Conservation (phyloP, 2,888 invertebrate species). For the Tinea trinotella region DNA sequence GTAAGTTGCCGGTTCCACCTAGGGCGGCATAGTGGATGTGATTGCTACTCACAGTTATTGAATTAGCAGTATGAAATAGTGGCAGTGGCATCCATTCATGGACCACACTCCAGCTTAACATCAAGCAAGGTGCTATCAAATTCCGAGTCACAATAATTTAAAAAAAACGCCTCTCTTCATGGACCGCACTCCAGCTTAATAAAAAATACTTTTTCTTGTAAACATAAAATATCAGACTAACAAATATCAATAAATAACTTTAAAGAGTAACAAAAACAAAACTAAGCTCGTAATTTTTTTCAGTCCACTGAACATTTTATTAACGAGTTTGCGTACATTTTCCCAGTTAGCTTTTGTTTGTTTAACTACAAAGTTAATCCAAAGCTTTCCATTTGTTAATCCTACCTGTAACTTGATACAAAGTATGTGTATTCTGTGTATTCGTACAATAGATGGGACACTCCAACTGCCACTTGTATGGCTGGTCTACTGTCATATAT, state of each 20-base stretch:
- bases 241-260: background rate
- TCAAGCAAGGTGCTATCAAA: too few species aligned
- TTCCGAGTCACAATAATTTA: too few species aligned
- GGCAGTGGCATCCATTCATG: too few species aligned
- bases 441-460: background rate
- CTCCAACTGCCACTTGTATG: background rate
- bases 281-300: slow-evolving; percentile 9
- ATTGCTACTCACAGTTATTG: too few species aligned
- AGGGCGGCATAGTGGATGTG: too few species aligned
- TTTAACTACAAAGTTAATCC: slow-evolving; percentile 1
- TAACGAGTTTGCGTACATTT: background rate
- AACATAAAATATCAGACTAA: background rate
- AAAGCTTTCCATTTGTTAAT: background rate
- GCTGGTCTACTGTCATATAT: background rate
- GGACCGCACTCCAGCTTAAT: too few species aligned
- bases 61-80: too few species aligned
- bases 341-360: background rate
- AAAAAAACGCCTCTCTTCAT: too few species aligned
- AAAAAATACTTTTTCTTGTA: too few species aligned
- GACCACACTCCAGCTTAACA: too few species aligned
- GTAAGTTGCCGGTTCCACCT: too few species aligned
- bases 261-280: background rate
- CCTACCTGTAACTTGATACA: background rate
- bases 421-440: background rate
- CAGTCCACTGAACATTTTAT: slow-evolving; percentile 3